These are phyloP conservation scores for Hemibagrus wyckioides DNA, from an alignment of 2,113 vertebrate species.

Conservation along the genomic window DNA sequence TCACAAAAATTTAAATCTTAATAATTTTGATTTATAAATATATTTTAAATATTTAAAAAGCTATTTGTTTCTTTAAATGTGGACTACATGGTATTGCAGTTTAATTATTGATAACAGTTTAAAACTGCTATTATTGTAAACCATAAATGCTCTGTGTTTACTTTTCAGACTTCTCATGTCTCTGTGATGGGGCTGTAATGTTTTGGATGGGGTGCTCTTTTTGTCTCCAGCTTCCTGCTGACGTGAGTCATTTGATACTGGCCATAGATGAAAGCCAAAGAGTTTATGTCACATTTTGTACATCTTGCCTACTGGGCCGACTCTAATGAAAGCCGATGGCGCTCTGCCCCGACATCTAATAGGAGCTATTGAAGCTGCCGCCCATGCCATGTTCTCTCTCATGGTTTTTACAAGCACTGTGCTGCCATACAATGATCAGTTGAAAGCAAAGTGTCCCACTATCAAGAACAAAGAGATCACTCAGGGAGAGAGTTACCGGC, in stretches of 20 bases:
- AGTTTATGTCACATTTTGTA: conserved; percentile 62
- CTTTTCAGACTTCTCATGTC: conserved; percentile 71
- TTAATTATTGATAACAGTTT: no score
- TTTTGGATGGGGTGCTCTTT: conserved; percentile 46
- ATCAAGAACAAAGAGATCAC: conserved; percentile 26
- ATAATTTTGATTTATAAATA: no score
- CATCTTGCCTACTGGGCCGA: conserved; percentile 69
- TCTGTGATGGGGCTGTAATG: conserved; percentile 74
- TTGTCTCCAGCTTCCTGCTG: conserved; percentile 46
- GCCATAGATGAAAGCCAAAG: conserved; percentile 64
- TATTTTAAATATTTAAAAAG: no score
- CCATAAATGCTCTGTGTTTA: conserved; percentile 31
- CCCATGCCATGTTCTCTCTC: conserved; percentile 58
- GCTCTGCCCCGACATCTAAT: conserved; percentile 74
- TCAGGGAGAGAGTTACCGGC: conserved; percentile 14
- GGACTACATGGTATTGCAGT: no score
- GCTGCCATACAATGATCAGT: conserved; percentile 47
- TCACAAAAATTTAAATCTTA: no score
- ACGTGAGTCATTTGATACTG: conserved; percentile 62
- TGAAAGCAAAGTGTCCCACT: conserved; percentile 21
- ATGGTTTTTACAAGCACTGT: conserved; percentile 47
- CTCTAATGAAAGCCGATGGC: conserved; percentile 77
- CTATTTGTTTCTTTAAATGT: no score
- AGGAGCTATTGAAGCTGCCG: conserved; percentile 73
- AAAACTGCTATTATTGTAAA: no score